phyloP scores from a whole-genome alignment of 1,140 invertebrate genomes.

The Drosophila biarmipes region DNA sequence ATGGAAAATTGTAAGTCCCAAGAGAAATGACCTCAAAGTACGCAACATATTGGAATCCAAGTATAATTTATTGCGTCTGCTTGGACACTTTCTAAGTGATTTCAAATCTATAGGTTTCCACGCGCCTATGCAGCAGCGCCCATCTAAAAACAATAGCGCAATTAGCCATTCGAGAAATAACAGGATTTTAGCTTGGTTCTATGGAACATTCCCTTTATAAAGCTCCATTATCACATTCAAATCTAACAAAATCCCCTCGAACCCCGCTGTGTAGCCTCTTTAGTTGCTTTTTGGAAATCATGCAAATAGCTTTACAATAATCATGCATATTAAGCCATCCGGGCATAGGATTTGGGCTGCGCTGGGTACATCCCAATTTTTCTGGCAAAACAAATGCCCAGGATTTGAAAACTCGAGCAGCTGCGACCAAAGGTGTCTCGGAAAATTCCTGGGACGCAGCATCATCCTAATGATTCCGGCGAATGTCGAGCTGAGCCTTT shows the following conservation, averaged over 20 bases:
- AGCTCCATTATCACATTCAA: neutral
- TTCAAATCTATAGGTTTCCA: no score
- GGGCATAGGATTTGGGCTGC: constrained; percentile 38
- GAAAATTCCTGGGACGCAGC: neutral
- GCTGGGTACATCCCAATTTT: neutral
- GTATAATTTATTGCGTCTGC: no score
- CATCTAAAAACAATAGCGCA: no score
- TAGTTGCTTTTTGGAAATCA: constrained; percentile 38
- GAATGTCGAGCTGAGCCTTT: constrained; percentile 48
- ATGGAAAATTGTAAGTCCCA: no score
- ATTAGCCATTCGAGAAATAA: no score
- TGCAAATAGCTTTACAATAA: constrained; percentile 78
- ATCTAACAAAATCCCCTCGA: neutral
- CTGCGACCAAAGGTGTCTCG: constrained; percentile 34
- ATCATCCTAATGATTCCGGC: constrained; percentile 7
- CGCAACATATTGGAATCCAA: no score
- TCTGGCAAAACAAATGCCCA: neutral
- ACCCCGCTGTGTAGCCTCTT: constrained; percentile 9
- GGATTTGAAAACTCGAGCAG: constrained; percentile 35
- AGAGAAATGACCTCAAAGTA: no score
- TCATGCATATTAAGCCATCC: constrained; percentile 70
- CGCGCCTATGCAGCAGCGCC: no score
- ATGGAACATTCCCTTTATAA: no score
- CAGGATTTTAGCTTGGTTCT: no score
- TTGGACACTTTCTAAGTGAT: no score